Conservation (phyloP, 1,140 invertebrate species). For the Microplitis demolitor region DNA sequence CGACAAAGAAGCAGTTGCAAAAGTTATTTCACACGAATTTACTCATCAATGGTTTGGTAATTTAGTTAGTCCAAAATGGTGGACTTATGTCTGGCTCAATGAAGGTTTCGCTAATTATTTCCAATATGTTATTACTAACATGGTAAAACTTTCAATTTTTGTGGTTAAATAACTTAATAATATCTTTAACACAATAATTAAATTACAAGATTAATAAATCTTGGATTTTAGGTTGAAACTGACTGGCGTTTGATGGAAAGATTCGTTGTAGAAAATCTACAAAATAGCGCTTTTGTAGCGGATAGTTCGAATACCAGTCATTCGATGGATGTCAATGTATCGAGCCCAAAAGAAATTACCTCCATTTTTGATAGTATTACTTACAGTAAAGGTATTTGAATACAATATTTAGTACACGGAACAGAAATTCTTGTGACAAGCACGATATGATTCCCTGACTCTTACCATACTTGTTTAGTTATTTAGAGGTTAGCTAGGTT, state of each 20-base stretch:
- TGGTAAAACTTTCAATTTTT: neutral
- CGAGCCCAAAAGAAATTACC: conserved; percentile 74
- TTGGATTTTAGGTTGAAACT: conserved; percentile 56
- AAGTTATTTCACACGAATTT: conserved; percentile 69
- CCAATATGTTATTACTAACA: conserved; percentile 1
- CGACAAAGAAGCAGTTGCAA: conserved; percentile 62
- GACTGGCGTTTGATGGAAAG: conserved; percentile 81
- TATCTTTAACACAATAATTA: neutral
- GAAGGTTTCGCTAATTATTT: conserved; percentile 16
- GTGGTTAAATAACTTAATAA: neutral
- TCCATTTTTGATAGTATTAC: conserved; percentile 82
- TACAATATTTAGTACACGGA: no score
- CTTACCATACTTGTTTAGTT: no score
- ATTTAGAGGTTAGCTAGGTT: no score
- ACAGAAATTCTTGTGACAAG: no score
- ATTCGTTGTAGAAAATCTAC: conserved; percentile 73
- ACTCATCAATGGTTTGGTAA: conserved; percentile 17
- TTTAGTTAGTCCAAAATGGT: conserved; percentile 2
- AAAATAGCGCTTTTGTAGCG: conserved; percentile 67
- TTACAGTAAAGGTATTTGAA: conserved; percentile 68
- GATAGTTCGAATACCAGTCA: conserved; percentile 72
- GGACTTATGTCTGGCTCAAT: neutral
- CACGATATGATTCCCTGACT: no score
- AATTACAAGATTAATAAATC: neutral
- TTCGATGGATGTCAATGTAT: conserved; percentile 74